Percentiles rank a stretch among this genome's conserved stretches.
Conservation (phyloP, 2,113 vertebrate genomes). For the Telmatochromis sp. region DNA sequence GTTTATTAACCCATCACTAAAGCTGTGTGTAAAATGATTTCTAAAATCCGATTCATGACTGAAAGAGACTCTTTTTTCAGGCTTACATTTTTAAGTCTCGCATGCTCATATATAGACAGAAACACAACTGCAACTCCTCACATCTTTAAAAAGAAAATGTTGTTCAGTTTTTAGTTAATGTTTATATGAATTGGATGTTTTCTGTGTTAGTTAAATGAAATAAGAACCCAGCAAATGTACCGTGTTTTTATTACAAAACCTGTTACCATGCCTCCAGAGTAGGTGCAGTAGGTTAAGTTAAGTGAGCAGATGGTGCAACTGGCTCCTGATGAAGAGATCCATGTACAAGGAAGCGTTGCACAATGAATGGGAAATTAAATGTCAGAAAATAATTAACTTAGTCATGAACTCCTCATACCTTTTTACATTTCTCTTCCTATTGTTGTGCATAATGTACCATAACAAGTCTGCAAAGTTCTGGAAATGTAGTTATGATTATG, state of each 20-base stretch:
- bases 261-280: background rate
- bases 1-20: background rate
- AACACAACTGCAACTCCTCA: background rate
- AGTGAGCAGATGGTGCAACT: background rate
- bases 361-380: background rate
- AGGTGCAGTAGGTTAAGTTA: background rate
- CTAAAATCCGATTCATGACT: background rate
- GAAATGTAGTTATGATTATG: conserved; percentile 1
- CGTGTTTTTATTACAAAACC: background rate
- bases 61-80: background rate
- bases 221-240: background rate
- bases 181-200: background rate
- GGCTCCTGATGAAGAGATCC: background rate
- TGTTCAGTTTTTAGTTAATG: background rate
- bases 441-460: background rate
- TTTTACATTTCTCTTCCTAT: background rate
- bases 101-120: background rate
- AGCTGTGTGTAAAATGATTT: background rate
- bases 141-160: background rate
- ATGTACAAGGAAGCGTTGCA: background rate
- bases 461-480: background rate
- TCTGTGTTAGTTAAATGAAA: background rate
- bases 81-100: background rate
- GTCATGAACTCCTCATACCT: background rate
- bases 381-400: background rate